Percentiles rank a stretch among this genome's conserved stretches.
Conservation (phyloP, 2,888 invertebrate genomes). For the Dynastes grantii region DNA sequence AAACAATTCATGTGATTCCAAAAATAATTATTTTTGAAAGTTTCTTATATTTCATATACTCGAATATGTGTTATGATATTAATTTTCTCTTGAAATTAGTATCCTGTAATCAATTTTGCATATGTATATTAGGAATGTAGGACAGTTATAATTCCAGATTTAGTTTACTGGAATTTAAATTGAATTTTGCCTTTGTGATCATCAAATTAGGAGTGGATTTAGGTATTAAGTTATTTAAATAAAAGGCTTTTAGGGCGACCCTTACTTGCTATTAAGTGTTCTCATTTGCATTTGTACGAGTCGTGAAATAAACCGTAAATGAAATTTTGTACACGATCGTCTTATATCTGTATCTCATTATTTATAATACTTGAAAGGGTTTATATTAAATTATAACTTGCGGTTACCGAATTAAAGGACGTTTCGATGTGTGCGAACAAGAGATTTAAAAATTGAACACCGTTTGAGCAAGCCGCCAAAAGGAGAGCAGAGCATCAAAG, state of each 20-base stretch:
- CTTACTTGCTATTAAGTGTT: not conserved
- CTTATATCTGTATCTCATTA: not conserved
- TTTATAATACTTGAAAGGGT: not conserved
- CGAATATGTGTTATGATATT: no score
- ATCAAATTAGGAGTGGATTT: no score
- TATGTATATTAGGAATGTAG: no score
- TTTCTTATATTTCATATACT: no score
- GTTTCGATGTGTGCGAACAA: not conserved
- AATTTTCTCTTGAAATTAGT: no score
- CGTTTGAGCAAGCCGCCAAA: not conserved
- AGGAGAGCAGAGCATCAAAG: constrained; percentile 1
- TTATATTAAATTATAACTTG: constrained; percentile 1
- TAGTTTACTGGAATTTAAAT: no score
- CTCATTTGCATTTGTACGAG: not conserved
- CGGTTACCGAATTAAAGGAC: not conserved
- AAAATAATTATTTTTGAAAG: no score
- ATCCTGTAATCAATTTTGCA: no score
- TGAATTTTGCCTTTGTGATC: no score
- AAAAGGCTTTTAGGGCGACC: not conserved
- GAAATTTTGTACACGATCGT: not conserved
- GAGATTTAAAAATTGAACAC: constrained; percentile 17
- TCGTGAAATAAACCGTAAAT: not conserved
- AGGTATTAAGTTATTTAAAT: no score
- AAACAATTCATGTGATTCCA: no score
- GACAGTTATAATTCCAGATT: no score